Evolutionary conservation across 2,113 vertebrate species (phyloP).

Genomic region (Narcine bancroftii): DNA sequence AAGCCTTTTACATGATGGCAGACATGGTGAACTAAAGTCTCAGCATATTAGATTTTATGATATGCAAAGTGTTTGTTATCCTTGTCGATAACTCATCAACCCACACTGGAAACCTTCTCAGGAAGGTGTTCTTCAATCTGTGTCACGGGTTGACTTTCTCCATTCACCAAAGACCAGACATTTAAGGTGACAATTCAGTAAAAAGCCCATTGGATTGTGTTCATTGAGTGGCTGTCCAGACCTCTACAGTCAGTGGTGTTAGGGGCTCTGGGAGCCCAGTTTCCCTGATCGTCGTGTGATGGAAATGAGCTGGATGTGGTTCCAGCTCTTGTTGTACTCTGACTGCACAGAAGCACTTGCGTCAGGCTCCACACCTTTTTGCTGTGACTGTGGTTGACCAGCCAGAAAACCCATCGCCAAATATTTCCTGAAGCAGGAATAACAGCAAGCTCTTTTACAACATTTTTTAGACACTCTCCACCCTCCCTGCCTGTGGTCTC

Average conservation of each 20-base stretch:
- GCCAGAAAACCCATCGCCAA: not conserved
- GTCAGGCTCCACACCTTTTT: not conserved
- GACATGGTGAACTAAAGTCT: not conserved
- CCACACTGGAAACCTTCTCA: not conserved
- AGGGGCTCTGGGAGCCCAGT: too few relatives aligned
- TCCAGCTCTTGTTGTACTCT: not conserved
- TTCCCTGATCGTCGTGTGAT: not conserved
- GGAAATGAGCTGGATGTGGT: not conserved
- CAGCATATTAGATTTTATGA: not conserved
- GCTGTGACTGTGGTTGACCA: not conserved
- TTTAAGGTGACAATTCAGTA: not conserved
- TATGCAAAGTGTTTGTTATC: not conserved
- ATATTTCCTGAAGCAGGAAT: not conserved
- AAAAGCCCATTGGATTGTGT: not conserved
- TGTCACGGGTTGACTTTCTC: not conserved
- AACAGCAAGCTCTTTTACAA: not conserved
- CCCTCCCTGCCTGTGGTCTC: not conserved
- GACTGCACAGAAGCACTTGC: not conserved
- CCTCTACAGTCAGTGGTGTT: too few relatives aligned
- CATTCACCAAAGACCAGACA: too few relatives aligned
- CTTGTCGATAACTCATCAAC: not conserved
- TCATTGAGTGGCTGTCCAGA: too few relatives aligned
- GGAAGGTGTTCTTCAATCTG: not conserved
- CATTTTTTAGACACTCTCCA: not conserved
- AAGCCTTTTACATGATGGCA: not conserved